Evolutionary conservation across 1,140 invertebrate genomes (phyloP), one percentile per base, ranked within the genome.

Genomic region (Paramacrobiotus metropolitanus): DNA sequence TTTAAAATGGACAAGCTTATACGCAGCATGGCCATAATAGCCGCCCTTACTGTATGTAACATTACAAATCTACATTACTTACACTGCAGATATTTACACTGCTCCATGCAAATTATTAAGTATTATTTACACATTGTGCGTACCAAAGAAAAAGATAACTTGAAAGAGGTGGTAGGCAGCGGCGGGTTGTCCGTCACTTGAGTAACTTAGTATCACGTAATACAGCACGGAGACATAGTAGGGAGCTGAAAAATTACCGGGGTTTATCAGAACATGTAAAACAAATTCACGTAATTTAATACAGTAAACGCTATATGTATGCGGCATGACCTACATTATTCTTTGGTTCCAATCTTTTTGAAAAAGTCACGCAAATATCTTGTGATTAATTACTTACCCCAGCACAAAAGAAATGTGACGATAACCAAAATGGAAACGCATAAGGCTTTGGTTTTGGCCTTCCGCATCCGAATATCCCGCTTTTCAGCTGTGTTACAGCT

Each of bases 111-210:
- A n/a, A n/a, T n/a, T n/a, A n/a, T n/a, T n/a, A n/a, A n/a, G n/a
- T n/a, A n/a, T n/a, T n/a, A n/a, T n/a, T n/a, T n/a, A n/a, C n/a
- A n/a, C n/a, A n/a, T n/a, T n/a, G 34, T n/a, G 48, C 48, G 9
- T 55, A 55, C 48, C 48, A 24, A 55, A 55, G 48, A 55, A 55
- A 28, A 55, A 55, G 24, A 55, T 55, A 9, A 55, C 48, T 55
- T 55, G 48, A 24, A 55, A 55, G 48, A 55, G 15, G 4, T 24
- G 15, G 4, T 55, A 4, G 48, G 48, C 48, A 9, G 15, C 24
- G 4, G 4, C 48, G 24, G 15, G 9, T 55, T 55, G 4, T 55
- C 24, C 15, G 15, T 55, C 24, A 4, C 4, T 9, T 9, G 48
- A 4, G 15, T 55, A 20, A 20, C 28, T 55, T 15, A 24, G 15